Base-by-base conservation (phyloP, 2,797 vertebrate genomes). In the Cichlasoma orientale region DNA sequence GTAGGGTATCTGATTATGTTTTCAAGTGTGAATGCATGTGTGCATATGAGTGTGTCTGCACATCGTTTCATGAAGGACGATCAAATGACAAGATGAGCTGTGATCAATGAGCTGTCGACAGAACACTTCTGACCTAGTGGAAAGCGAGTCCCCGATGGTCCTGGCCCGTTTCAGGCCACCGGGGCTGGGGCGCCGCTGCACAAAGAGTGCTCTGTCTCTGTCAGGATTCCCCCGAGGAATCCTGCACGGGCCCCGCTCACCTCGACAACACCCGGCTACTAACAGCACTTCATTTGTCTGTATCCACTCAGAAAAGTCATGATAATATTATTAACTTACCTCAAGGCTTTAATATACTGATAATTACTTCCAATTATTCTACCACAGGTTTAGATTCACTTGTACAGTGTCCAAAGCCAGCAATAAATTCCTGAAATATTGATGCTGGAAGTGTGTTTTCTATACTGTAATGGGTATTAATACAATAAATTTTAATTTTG, bases 41-140 rank as follows among this genome's bases (percentile, higher is more conserved):
- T 68, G 68, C 58, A 27, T 77, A 13, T 72, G 66, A 56, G 59
- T 38, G 52, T 78, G 81, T 87, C 84, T 80, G 75, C 82, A 82
- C 85, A 56, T 80, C 70, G 68, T 84, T 88, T 90, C 82, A 72
- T 55, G 77, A 89, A 77, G 82, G 85, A 86, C 72, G 92, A 92
- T 95, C 92, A 87, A 91, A 92, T 95, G 93, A 94, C 95, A 93
- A 93, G 95, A 95, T 95, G 95, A 95, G 94, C 94, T 94, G 93
- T 95, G 95, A 96, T 96, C 95, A 94, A 95, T 95, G 94, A 94
- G 92, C 94, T 95, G 95, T 94, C 92, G 95, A 96, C 95, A 96
- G 95, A 94, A 95, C 95, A 96, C 95, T 96, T 95, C 93, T 95
- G 94, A 94, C 93, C 94, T 86, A 89, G 90, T 93, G 93, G 92